Evolutionary conservation across 2,797 vertebrate species (phyloP), one percentile per base, ranked within the genome.

Genomic region (Sebastes paucispinis): DNA sequence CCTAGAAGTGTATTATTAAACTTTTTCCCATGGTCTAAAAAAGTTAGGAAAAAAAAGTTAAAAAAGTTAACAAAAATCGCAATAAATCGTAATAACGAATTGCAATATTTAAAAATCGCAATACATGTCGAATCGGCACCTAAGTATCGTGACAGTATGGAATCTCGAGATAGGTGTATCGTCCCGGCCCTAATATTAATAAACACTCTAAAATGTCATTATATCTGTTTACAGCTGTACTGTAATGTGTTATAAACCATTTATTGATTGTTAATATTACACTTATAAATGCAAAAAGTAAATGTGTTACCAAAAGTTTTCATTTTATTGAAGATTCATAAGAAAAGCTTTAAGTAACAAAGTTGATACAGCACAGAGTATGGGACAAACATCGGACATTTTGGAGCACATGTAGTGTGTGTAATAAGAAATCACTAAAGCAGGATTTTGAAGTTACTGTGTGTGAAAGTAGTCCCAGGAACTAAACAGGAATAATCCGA

Each of bases 401-500:
- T 47, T 58, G 27, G 20, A 31, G 29, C 50, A 27, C 4, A 18
- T 20, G 32, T 73, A 34, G 24, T 68, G n/a, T 7, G 1, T 22
- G 58, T 4, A 32, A 6, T 58, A 25, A 12, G 18, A 77, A 73
- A 25, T 43, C n/a, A 7, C 31, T 20, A 14, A 4, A n/a, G 43
- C 32, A 24, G 24, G 24, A 24, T 24, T 24, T 66, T 27, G 1
- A 36, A 39, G 10, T 72, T 11, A 13, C 0, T 2, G 5, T 25
- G 25, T n/a, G n/a, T 31, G 5, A 27, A 12, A 69, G 27, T 25
- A 16, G n/a, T 55, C 43, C n/a, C 2, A 3, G 22, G 13, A 84
- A 82, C 22, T 47, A 8, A 47, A 47, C 43, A 22, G 22, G 34
- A 68, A 59, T 71, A 59, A 72, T 83, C 57, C 7, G 29, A 66